A percentile compares a stretch with the other conserved stretches of the same genome.
phyloP scores from a whole-genome alignment of 2,888 invertebrate species.

The Agrotis exclamationis region DNA sequence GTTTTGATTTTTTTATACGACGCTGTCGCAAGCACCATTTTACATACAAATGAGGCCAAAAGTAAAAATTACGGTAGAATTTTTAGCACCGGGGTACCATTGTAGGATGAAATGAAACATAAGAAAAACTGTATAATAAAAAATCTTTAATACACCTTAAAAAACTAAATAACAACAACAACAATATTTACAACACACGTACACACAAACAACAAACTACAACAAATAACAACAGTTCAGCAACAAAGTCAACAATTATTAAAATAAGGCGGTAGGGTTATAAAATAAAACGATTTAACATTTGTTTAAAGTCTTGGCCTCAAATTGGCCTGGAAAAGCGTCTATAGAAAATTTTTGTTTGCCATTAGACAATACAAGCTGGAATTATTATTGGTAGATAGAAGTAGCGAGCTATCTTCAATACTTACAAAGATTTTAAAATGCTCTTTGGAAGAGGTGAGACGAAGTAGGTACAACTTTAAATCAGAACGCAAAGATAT shows the following conservation, averaged over 20 bases:
- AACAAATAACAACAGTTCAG: constrained; percentile 47
- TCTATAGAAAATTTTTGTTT: constrained; percentile 3
- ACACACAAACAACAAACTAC: constrained; percentile 62
- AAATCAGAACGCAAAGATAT: neutral
- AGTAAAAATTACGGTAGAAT: too few relatives aligned
- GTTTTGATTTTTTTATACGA: too few relatives aligned
- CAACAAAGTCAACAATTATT: constrained; percentile 48
- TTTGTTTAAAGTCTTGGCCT: constrained; percentile 5
- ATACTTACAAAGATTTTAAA: neutral
- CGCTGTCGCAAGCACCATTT: too few relatives aligned
- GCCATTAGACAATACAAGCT: neutral
- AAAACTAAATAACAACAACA: constrained; percentile 76
- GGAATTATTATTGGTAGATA: neutral
- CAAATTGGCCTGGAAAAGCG: neutral
- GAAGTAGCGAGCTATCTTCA: constrained; percentile 1
- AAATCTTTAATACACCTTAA: constrained; percentile 67
- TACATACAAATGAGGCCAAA: too few relatives aligned
- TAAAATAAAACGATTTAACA: constrained; percentile 22
- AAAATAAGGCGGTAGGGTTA: constrained; percentile 55
- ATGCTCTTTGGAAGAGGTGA: neutral
- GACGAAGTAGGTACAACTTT: neutral
- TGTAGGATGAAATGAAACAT: constrained; percentile 9
- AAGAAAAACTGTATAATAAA: constrained; percentile 32
- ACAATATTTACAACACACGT: constrained; percentile 70
- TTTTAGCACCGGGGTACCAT: too few relatives aligned